A percentile compares a stretch with the other conserved stretches of the same genome.
These are phyloP conservation scores for Caradrina clavipalpis DNA, from an alignment of 2,888 invertebrate species.

Conservation along the genomic window DNA sequence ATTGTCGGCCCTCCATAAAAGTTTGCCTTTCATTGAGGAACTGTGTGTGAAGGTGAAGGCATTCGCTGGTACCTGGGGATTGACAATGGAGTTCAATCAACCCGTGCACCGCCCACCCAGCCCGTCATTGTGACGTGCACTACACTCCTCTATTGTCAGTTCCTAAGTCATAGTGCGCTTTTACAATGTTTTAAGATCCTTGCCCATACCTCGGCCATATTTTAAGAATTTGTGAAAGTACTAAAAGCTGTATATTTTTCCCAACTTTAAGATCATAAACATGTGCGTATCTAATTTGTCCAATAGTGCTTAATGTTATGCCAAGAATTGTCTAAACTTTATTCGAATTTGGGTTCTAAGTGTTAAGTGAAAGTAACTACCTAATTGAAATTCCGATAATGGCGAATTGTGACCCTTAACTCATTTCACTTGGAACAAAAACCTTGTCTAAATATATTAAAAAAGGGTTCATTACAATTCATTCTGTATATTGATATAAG, in stretches of 20 bases:
- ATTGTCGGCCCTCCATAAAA: slow-evolving; percentile 71
- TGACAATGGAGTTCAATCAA: slow-evolving; percentile 88
- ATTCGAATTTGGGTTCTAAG: neutral
- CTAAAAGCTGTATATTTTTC: neutral
- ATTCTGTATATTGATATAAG: neutral
- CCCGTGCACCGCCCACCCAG: slow-evolving; percentile 84
- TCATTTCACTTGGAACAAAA: neutral
- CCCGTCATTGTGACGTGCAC: slow-evolving; percentile 81
- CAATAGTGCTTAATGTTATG: neutral
- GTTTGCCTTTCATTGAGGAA: slow-evolving; percentile 71
- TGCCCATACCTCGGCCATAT: neutral
- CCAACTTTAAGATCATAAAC: neutral
- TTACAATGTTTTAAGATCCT: slow-evolving; percentile 24
- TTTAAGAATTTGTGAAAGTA: neutral
- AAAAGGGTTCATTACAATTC: no score
- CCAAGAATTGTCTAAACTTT: neutral
- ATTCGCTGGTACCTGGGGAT: slow-evolving; percentile 83
- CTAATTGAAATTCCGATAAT: slow-evolving; percentile 4
- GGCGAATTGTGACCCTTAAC: neutral
- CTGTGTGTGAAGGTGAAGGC: slow-evolving; percentile 70
- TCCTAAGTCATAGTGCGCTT: slow-evolving; percentile 68
- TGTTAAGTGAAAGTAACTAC: neutral
- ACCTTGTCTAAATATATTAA: no score
- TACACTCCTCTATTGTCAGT: slow-evolving; percentile 82
- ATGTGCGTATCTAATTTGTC: neutral